Conservation (phyloP, 2,888 invertebrate species). For the Ditula angustiorana region DNA sequence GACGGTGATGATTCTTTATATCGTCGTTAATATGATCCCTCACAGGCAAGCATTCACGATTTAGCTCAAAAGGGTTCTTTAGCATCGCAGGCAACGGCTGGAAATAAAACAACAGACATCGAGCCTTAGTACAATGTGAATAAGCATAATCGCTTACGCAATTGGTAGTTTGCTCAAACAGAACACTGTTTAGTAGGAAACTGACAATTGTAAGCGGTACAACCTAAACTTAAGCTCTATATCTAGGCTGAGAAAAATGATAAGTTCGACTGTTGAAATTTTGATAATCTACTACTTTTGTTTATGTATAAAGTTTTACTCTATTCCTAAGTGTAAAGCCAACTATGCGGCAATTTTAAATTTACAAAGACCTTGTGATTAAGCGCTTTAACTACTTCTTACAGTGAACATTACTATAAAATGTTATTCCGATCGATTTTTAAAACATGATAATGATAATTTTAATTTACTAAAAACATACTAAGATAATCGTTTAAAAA, state of each 20-base stretch:
- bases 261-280: slow-evolving; percentile 14
- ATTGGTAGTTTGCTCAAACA: slow-evolving; percentile 61
- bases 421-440: slow-evolving; percentile 34
- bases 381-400: slow-evolving; percentile 38
- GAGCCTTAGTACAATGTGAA: slow-evolving; percentile 82
- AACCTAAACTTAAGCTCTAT: slow-evolving; percentile 78
- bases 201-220: slow-evolving; percentile 66
- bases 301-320: slow-evolving; percentile 24
- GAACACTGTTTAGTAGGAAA: slow-evolving; percentile 51
- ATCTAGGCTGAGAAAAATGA: slow-evolving; percentile 53
- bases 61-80: slow-evolving; percentile 85
- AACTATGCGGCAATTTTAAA: slow-evolving; percentile 38
- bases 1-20: slow-evolving; percentile 81
- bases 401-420: slow-evolving; percentile 20
- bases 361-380: slow-evolving; percentile 36
- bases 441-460: slow-evolving; percentile 8
- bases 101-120: slow-evolving; percentile 86
- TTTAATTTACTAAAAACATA: not conserved
- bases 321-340: slow-evolving; percentile 34
- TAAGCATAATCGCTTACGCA: slow-evolving; percentile 66
- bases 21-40: slow-evolving; percentile 85
- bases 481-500: slow-evolving; percentile 14
- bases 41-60: slow-evolving; percentile 86
- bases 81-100: slow-evolving; percentile 86
- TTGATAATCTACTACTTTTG: slow-evolving; percentile 16